Base-by-base conservation (phyloP, 2,888 invertebrate species). In the Aphrophora alni region DNA sequence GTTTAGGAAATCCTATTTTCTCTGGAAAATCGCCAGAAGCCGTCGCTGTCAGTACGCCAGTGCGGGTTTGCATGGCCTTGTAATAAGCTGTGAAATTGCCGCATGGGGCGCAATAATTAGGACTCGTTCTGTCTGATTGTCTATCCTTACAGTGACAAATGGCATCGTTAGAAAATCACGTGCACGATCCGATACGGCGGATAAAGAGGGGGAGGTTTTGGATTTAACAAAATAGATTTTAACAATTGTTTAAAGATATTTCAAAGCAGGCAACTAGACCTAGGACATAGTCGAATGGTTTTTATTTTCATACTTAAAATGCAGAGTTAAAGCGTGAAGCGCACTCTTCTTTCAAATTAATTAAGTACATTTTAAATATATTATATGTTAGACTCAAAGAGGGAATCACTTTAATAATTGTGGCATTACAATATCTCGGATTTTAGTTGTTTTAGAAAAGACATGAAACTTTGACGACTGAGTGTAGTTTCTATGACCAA, bases 51-150 rank as follows among this genome's bases (percentile, higher is more conserved):
- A 69, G 69, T 76, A 38, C 59, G 44, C 44, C 44, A 14, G 14
- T 44, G 59, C 33, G 28, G 28, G 33, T 76, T 76, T 27, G 76
- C 76, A 69, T 76, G 38, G 27, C 27, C 33, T 68, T 24, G 76
- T 33, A 76, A 76, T 76, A 76, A 76, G 76, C 76, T 76, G 76
- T 76, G 76, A 76, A 76, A 76, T 76, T 76, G 76, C 33, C 33
- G 33, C 59, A 33, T 14, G 44, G 44, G 44, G 8, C 17, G 44
- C 44, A 44, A 14, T 44, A 5, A 44, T 44, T 44, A 44, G 44
- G 44, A 44, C 2, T 44, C 17, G 44, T 44, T 44, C 44, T 14
- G 44, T 44, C 44, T 14, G 44, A 44, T 44, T 44, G 17, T 44
- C 44, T 44, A 14, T 44, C 12, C 44, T 5, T 44, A 44, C 44